Evolutionary conservation across 2,888 invertebrate genomes (phyloP), one percentile per base, ranked within the genome.

Genomic region (Nasonia oneida): DNA sequence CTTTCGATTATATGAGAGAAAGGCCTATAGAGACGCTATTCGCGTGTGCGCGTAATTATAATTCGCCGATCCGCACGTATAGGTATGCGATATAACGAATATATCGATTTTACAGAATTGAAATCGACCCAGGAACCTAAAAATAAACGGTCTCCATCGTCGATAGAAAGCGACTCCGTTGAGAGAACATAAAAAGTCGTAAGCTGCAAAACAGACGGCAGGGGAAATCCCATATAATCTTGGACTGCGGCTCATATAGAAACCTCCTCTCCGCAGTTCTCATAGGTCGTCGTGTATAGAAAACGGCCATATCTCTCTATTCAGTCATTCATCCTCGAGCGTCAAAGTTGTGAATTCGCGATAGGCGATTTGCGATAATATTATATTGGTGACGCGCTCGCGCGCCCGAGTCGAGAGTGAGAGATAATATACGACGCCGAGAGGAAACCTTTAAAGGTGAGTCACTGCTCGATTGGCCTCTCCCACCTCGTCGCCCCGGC

Each of bases 351-450:
- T 64, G 74, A 81, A 82, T 84, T 76, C 29, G 82, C 78, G 87
- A 87, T 85, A 85, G 71, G 33, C 87, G 88, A 88, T 88, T 86
- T 84, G 81, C 86, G 87, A 87, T 88, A 88, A 88, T 88, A 88
- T 88, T 87, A 87, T 86, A 87, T 83, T 76, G 84, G 83, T 86
- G 86, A 86, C 86, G 84, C 82, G 83, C 77, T 29, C 29, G 29
- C 86, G 84, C 82, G 71, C 73, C 0, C 70, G 39, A 64, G 53
- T 23, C 67, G 67, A 67, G 67, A 67, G 67, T 67, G 15, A 67
- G 79, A 71, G 77, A 85, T 86, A 86, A 87, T 86, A 85, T 83
- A 87, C 81, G 82, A 64, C 74, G 84, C 47, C 39, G 81, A 42
- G 53, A 53, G 67, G 83, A 80, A 83, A 86, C 57, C 70, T 70